These are phyloP conservation scores for Lasius platythorax DNA, from an alignment of 2,888 invertebrate genomes.

Conservation along the genomic window DNA sequence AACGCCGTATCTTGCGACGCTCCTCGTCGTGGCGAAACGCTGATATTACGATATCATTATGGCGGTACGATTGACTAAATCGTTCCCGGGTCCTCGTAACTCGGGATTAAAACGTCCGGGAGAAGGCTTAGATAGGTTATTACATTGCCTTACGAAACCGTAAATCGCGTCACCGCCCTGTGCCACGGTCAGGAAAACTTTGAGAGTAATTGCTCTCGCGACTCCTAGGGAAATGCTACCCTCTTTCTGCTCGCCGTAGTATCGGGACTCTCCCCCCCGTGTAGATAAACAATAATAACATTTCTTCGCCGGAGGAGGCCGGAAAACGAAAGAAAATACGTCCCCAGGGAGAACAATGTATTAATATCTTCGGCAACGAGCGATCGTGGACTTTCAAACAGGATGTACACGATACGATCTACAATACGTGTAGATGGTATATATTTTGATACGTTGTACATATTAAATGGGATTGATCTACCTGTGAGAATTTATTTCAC, in stretches of 20 bases:
- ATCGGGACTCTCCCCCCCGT: slow-evolving; percentile 19
- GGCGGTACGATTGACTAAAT: slow-evolving; percentile 78
- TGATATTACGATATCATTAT: slow-evolving; percentile 76
- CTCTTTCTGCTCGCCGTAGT: slow-evolving; percentile 30
- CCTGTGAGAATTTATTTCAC: not conserved
- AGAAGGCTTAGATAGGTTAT: slow-evolving; percentile 76
- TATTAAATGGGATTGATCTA: not conserved
- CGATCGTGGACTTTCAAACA: slow-evolving; percentile 45
- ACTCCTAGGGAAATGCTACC: slow-evolving; percentile 43
- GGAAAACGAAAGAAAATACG: slow-evolving; percentile 64
- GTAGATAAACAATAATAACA: slow-evolving; percentile 75
- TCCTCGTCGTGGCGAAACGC: slow-evolving; percentile 59
- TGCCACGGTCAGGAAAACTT: slow-evolving; percentile 60
- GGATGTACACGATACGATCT: not conserved
- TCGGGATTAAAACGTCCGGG: slow-evolving; percentile 71
- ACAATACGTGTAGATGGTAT: too few species aligned
- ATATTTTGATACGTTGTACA: not conserved
- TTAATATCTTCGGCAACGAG: slow-evolving; percentile 70
- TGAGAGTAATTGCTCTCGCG: slow-evolving; percentile 58
- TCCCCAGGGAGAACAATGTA: slow-evolving; percentile 67
- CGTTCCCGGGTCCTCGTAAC: slow-evolving; percentile 76
- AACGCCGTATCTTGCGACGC: slow-evolving; percentile 57
- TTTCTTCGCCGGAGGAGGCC: slow-evolving; percentile 54
- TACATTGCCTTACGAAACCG: slow-evolving; percentile 73
- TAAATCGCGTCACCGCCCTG: slow-evolving; percentile 74